phyloP scores from a whole-genome alignment of 2,113 vertebrate genomes.

The Alethe diademata region DNA sequence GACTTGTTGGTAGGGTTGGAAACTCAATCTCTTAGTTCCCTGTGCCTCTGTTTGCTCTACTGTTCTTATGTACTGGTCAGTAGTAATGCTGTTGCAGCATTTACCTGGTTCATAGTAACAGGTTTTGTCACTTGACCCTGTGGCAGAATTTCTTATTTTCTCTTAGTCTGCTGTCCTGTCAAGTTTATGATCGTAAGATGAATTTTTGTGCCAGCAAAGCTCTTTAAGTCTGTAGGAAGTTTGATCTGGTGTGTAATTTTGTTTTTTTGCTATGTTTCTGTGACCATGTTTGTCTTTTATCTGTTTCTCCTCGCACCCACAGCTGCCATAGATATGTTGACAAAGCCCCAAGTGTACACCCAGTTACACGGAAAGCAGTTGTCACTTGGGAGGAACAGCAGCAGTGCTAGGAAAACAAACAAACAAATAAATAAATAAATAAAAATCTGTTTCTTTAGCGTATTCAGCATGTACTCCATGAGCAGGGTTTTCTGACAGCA shows the following conservation, averaged over 20 bases:
- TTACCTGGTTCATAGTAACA: background rate
- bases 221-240: background rate
- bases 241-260: background rate
- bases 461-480: rapidly evolving
- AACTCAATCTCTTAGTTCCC: background rate
- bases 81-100: background rate
- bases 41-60: background rate
- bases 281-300: background rate
- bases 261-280: background rate
- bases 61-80: background rate
- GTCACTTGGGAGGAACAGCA: background rate
- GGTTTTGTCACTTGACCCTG: background rate
- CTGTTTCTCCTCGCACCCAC: background rate
- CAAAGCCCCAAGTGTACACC: background rate
- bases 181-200: background rate
- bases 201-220: background rate
- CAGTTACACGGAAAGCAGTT: background rate
- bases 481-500: background rate
- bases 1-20: background rate
- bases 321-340: background rate
- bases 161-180: background rate
- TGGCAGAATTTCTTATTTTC: background rate
- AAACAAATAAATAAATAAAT: no score
- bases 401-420: background rate
- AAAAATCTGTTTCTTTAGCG: background rate